Conservation (phyloP, 2,113 vertebrate genomes). For the Paratilapia polleni region DNA sequence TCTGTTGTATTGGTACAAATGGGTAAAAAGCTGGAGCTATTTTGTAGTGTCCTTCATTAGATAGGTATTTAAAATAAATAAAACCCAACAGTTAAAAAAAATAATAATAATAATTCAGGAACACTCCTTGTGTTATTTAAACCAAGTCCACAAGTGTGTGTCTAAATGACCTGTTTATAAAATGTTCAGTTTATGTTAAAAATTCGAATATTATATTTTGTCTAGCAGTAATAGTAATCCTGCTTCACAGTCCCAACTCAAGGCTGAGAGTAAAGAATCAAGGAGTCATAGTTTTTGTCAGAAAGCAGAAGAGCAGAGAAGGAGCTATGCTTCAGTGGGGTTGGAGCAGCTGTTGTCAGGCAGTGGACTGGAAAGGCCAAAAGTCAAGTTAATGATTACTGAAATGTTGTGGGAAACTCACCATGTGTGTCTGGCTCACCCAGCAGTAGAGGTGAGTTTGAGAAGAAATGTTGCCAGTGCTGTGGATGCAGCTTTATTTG, state of each 20-base stretch:
- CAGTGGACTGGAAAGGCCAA: neutral
- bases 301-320: neutral
- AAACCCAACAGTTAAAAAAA: no score
- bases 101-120: no score
- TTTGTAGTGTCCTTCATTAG: neutral
- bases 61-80: neutral
- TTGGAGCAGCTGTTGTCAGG: neutral
- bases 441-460: neutral
- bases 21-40: rapidly evolving
- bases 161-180: no score
- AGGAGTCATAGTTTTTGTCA: neutral
- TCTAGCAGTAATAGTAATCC: no score
- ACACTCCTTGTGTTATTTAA: neutral
- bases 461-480: no score
- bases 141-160: neutral
- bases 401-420: neutral
- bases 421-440: neutral
- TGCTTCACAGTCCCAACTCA: no score
- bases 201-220: no score
- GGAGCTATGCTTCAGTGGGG: neutral
- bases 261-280: neutral
- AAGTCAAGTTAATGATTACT: constrained; percentile 6
- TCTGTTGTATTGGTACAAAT: neutral
- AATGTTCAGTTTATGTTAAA: no score
- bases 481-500: no score